phyloP scores from a whole-genome alignment of 2,888 invertebrate genomes.

The Tromatobia lineatoria region DNA sequence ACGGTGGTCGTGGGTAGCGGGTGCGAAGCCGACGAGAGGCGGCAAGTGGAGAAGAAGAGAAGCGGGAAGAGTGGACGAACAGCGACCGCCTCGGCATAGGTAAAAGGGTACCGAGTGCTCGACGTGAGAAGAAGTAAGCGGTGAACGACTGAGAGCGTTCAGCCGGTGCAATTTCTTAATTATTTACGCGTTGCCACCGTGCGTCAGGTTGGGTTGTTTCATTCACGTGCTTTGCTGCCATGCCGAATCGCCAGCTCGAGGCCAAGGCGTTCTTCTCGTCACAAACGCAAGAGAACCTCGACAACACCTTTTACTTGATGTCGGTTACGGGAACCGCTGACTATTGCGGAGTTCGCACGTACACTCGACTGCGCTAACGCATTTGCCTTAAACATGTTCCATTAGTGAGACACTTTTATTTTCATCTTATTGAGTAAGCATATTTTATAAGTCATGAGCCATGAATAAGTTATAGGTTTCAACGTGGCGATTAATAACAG shows the following conservation, averaged over 20 bases:
- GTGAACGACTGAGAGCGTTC: conserved; percentile 30
- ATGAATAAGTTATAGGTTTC: conserved; percentile 27
- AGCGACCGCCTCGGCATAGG: conserved; percentile 33
- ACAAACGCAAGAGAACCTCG: conserved; percentile 15
- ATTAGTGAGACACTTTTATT: not conserved
- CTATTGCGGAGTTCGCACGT: conserved; percentile 54
- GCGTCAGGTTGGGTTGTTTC: conserved; percentile 67
- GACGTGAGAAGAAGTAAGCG: conserved; percentile 33
- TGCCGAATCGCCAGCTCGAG: conserved; percentile 69
- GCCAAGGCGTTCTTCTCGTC: conserved; percentile 63
- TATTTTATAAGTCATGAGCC: not conserved
- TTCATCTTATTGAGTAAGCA: not conserved
- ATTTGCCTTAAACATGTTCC: conserved; percentile 59
- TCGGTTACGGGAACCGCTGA: conserved; percentile 56
- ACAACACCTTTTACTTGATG: conserved; percentile 51
- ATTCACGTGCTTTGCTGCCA: conserved; percentile 62
- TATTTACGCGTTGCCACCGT: conserved; percentile 76
- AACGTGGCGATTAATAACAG: conserved; percentile 21
- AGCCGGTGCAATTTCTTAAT: conserved; percentile 76
- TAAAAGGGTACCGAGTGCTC: conserved; percentile 32
- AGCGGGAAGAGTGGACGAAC: conserved; percentile 32
- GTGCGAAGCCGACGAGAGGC: conserved; percentile 53
- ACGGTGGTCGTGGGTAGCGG: conserved; percentile 57
- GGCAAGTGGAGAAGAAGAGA: conserved; percentile 32
- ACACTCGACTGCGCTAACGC: conserved; percentile 43